These are phyloP conservation scores for Campoletis sonorensis DNA, from an alignment of 1,140 invertebrate species.

Conservation along the genomic window DNA sequence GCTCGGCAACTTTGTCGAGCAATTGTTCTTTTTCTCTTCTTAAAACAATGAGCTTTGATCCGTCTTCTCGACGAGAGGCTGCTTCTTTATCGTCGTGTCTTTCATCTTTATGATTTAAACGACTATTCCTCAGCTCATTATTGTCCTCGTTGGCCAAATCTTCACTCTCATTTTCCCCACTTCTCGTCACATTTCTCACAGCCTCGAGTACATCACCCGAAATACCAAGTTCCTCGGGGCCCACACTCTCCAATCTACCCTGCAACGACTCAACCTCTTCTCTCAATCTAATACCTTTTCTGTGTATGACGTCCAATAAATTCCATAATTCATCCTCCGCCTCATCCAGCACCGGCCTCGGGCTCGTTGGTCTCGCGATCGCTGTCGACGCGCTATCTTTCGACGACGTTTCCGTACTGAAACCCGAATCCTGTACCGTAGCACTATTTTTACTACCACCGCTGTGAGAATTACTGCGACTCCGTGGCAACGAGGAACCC, in stretches of 20 bases:
- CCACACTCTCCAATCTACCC: constrained; percentile 71
- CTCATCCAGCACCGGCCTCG: constrained; percentile 73
- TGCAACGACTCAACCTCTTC: constrained; percentile 83
- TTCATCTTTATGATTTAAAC: constrained; percentile 49
- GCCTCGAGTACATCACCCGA: constrained; percentile 72
- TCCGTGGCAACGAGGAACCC: constrained; percentile 78
- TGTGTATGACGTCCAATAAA: constrained; percentile 89
- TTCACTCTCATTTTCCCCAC: constrained; percentile 58
- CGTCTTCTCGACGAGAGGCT: not conserved
- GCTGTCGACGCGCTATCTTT: constrained; percentile 82
- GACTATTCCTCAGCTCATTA: constrained; percentile 35
- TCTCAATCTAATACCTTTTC: constrained; percentile 85
- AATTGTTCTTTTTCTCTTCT: constrained; percentile 84
- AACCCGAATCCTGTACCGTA: constrained; percentile 89
- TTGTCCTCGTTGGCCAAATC: constrained; percentile 17
- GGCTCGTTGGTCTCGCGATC: constrained; percentile 74
- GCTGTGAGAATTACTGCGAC: constrained; percentile 82
- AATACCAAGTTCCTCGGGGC: constrained; percentile 70
- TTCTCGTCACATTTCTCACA: constrained; percentile 67
- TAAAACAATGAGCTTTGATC: constrained; percentile 71
- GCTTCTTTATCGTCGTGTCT: not conserved
- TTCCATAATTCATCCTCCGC: constrained; percentile 90
- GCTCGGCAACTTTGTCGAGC: constrained; percentile 82
- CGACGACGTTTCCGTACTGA: constrained; percentile 88
- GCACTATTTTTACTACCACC: constrained; percentile 79